Percentiles rank a stretch among this genome's conserved stretches.
phyloP scores from a whole-genome alignment of 2,113 vertebrate genomes.

The Peromyscus leucopus region DNA sequence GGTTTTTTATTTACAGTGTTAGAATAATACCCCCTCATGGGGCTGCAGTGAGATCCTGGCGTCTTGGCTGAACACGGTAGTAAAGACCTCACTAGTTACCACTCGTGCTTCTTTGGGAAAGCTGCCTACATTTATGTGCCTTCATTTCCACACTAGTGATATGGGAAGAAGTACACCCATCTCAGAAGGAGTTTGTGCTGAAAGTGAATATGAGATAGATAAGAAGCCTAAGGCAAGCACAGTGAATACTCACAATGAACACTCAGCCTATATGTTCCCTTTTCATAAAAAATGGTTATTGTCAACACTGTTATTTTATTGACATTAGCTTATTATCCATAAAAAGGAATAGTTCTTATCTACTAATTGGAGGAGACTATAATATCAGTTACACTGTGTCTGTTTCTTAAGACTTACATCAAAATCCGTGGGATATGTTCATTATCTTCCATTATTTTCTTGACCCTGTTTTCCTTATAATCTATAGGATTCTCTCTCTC shows the following conservation, averaged over 20 bases:
- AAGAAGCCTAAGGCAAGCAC: rapidly evolving
- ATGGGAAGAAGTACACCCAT: not conserved
- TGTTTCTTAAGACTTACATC: not conserved
- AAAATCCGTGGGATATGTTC: conserved; percentile 12
- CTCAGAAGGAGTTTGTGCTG: not conserved
- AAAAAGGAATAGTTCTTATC: not conserved
- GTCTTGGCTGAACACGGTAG: not conserved
- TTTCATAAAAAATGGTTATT: not conserved
- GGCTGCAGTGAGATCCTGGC: not conserved
- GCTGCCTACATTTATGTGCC: not conserved
- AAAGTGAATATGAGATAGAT: too few relatives aligned
- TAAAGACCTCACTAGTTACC: rapidly evolving
- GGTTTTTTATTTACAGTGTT: not conserved
- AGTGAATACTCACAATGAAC: rapidly evolving
- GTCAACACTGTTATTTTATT: not conserved
- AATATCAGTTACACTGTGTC: not conserved
- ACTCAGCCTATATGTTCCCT: too few relatives aligned
- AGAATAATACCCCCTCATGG: rapidly evolving
- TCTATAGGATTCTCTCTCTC: not conserved
- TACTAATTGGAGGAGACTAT: not conserved
- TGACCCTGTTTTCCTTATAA: not conserved
- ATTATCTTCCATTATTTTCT: conserved; percentile 27
- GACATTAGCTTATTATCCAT: conserved; percentile 27
- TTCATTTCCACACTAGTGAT: conserved; percentile 27
- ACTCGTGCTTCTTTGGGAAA: not conserved